Base-by-base conservation (phyloP, 2,888 invertebrate species). In the Luperina nickerlii region DNA sequence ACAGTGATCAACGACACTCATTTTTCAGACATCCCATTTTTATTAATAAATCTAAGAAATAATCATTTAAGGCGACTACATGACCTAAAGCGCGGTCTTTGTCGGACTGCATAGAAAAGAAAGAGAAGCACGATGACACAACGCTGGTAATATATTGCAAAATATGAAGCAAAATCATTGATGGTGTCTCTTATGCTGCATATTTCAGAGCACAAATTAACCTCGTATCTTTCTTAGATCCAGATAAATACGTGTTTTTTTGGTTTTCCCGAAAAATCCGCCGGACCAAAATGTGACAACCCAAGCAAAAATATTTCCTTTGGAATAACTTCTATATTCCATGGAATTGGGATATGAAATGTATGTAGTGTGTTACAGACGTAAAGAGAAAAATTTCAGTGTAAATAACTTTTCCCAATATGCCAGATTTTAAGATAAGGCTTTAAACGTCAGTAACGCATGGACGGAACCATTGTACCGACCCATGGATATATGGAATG, bases 381-480 rank as follows among this genome's bases (percentile, higher is more conserved):
- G 11, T 15, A 27, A 60, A n/a, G 15, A 27, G 13, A 60, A 27
- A 0, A 27, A 27, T n/a, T n/a, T 2, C 15, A 11, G n/a, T 60
- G 0, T n/a, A 60, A 60, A 60, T 60, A n/a, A 15, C 13, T 15
- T 60, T 24, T 57, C 4, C 1, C 60, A 27, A 60, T 60, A 27
- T 15, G 60, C 13, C 13, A 1, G n/a, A 6, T 27, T 60, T 27
- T 60, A 27, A n/a, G n/a, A n/a, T n/a, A n/a, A n/a, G 42, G 42
- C 18, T 62, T 60, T 20, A 60, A 71, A 42, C 18, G 8, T 27
- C 27, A 42, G 27, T 62, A 45, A 27, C 27, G 27, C 42, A 42
- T 72, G 20, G 24, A 73, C n/a, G n/a, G 2, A 73, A n/a, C 3
- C 15, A n/a, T 74, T 70, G 20, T n/a, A 69, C n/a, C 48, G 32